phyloP scores from a whole-genome alignment of 2,888 invertebrate species.

The Nyleta sp. region DNA sequence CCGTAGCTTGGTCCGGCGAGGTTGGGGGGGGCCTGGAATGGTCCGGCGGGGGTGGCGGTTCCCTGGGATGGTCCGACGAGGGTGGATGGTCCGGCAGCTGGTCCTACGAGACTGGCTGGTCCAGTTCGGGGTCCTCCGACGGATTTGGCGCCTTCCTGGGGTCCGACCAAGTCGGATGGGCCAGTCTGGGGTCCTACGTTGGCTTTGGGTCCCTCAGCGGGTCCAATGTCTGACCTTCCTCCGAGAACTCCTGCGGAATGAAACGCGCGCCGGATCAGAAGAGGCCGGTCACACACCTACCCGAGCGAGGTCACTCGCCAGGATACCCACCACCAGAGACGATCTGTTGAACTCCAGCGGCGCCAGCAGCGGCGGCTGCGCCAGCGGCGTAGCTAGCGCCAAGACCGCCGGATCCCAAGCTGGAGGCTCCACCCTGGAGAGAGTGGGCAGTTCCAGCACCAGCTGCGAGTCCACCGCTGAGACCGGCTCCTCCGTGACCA shows the following conservation, averaged over 20 bases:
- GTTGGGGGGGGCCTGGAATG: conserved; percentile 80
- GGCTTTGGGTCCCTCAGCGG: conserved; percentile 81
- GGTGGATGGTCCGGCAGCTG: conserved; percentile 80
- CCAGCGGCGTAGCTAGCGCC: conserved; percentile 82
- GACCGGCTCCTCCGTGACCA: conserved; percentile 76
- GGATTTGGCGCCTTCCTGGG: conserved; percentile 81
- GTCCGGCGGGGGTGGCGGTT: conserved; percentile 81
- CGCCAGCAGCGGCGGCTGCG: conserved; percentile 80
- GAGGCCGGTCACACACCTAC: too few species aligned
- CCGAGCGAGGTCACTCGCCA: neutral
- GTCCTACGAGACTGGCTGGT: conserved; percentile 79
- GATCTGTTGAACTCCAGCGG: conserved; percentile 81
- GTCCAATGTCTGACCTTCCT: conserved; percentile 81
- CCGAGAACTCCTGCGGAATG: conserved; percentile 77
- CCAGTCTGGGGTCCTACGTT: conserved; percentile 82
- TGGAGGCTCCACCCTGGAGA: conserved; percentile 81
- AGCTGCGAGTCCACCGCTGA: conserved; percentile 80
- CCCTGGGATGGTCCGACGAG: conserved; percentile 80
- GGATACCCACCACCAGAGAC: conserved; percentile 79
- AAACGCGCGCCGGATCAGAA: neutral
- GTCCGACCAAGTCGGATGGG: conserved; percentile 81
- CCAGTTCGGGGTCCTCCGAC: conserved; percentile 81
- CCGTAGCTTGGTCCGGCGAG: conserved; percentile 81
- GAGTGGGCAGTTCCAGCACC: conserved; percentile 80
- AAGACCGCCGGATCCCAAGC: conserved; percentile 81